phyloP scores from a whole-genome alignment of 2,113 vertebrate genomes.

The Himantopus leucocephalus region DNA sequence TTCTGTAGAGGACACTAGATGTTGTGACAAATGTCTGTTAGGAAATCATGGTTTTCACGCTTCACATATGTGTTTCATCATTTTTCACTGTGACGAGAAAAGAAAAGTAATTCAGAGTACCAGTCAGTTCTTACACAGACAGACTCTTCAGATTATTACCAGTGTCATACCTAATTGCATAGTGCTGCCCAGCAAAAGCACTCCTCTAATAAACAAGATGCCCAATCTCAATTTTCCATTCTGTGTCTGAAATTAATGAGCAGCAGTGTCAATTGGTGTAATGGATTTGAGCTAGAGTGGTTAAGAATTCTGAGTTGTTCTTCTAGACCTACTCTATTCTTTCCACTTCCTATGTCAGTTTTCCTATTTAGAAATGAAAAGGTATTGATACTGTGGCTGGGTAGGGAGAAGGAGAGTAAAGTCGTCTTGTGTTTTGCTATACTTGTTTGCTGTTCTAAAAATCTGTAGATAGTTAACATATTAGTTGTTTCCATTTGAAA shows the following conservation, averaged over 20 bases:
- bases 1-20: neutral
- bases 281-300: neutral
- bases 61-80: neutral
- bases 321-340: neutral
- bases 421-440: neutral
- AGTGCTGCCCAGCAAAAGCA: neutral
- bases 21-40: neutral
- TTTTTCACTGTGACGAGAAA: neutral
- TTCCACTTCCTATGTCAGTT: neutral
- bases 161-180: neutral
- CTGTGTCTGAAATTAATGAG: neutral
- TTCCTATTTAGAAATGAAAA: neutral
- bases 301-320: neutral
- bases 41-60: neutral
- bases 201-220: neutral
- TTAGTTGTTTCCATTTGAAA: neutral
- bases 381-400: neutral
- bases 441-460: neutral
- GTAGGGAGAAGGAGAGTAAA: neutral
- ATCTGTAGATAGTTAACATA: neutral
- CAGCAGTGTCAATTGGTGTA: neutral
- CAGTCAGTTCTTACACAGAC: neutral
- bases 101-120: neutral
- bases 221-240: neutral
- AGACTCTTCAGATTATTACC: neutral